These are phyloP conservation scores for Poeciliopsis paucimaculata DNA, from an alignment of 2,797 vertebrate species.

Conservation along the genomic window DNA sequence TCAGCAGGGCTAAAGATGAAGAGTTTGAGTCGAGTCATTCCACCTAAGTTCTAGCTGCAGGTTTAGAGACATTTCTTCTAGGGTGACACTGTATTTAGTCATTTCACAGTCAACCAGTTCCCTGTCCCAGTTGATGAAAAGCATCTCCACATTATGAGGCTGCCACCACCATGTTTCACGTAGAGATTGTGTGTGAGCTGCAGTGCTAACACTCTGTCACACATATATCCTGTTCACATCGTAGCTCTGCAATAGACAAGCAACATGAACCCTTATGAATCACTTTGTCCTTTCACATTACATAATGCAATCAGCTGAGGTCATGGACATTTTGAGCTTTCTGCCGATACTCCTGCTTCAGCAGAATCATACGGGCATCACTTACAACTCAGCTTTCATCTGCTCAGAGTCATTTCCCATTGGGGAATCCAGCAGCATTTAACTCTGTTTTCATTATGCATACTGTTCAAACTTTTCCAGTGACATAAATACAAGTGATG, in stretches of 20 bases:
- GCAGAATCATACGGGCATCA: not conserved
- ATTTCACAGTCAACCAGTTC: not conserved
- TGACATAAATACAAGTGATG: not conserved
- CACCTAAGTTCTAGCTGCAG: not conserved
- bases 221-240: not conserved
- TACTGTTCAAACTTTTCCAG: not conserved
- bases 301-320: not conserved
- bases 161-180: not conserved
- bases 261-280: not conserved
- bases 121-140: not conserved
- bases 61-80: not conserved
- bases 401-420: not conserved
- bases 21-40: not conserved
- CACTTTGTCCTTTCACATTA: not conserved
- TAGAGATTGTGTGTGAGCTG: not conserved
- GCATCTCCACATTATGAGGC: not conserved
- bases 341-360: not conserved
- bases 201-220: not conserved
- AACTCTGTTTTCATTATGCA: not conserved
- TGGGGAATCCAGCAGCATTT: not conserved
- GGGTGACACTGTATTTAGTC: not conserved
- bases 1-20: not conserved
- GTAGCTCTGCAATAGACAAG: not conserved
- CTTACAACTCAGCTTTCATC: not conserved
- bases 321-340: not conserved